These are phyloP conservation scores for Orchesellides sinensis DNA, from an alignment of 2,888 invertebrate species.

Conservation along the genomic window DNA sequence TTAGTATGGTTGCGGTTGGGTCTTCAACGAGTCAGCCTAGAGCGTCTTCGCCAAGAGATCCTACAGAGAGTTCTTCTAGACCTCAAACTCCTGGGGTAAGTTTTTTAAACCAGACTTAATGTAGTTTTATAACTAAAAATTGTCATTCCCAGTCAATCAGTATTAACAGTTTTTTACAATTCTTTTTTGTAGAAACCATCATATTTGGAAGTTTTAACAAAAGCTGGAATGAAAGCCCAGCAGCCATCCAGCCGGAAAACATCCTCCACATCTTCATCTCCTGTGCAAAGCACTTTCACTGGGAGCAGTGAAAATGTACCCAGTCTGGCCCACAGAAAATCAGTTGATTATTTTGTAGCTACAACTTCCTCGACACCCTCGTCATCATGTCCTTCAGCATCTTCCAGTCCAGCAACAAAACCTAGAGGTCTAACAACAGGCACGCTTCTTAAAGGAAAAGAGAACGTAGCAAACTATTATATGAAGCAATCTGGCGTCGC, in stretches of 20 bases:
- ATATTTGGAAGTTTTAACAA: constrained; percentile 72
- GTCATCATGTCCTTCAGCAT: constrained; percentile 68
- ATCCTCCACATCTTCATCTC: constrained; percentile 62
- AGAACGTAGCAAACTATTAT: constrained; percentile 53
- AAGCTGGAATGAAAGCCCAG: constrained; percentile 56
- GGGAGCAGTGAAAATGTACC: constrained; percentile 34
- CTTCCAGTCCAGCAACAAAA: constrained; percentile 70
- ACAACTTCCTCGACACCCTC: constrained; percentile 69
- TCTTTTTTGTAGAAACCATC: constrained; percentile 70
- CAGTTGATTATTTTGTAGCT: constrained; percentile 55
- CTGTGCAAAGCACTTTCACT: constrained; percentile 52
- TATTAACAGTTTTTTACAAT: neutral
- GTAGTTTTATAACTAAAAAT: constrained; percentile 16
- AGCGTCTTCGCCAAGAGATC: constrained; percentile 65
- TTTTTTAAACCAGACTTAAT: too few species aligned
- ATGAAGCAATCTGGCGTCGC: constrained; percentile 12
- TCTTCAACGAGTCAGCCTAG: constrained; percentile 18
- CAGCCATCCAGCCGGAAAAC: constrained; percentile 62
- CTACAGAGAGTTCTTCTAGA: constrained; percentile 58
- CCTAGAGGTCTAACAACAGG: constrained; percentile 48
- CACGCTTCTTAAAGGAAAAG: constrained; percentile 65
- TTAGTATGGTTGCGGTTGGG: neutral
- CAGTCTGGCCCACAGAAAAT: constrained; percentile 58
- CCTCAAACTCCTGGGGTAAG: constrained; percentile 73
- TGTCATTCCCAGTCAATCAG: neutral